Evolutionary conservation across 2,113 vertebrate genomes (phyloP), one percentile per base, ranked within the genome.

Genomic region (Trogon surrucura): DNA sequence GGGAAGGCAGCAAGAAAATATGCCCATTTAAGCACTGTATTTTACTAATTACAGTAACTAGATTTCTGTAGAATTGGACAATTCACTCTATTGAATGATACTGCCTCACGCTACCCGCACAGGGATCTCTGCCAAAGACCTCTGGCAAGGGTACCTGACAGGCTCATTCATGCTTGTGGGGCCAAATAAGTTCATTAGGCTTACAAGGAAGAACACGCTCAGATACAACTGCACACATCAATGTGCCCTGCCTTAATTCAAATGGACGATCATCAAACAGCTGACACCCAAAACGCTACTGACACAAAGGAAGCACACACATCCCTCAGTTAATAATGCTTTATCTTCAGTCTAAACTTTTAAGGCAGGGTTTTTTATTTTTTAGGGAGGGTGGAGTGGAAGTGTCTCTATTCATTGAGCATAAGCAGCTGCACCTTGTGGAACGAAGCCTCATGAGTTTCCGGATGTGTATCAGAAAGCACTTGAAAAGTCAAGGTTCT

Each of bases 131-230:
- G 38, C 91, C 80, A 96, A 64, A 60, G 23, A 41, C 19, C 0
- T 9, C 82, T 96, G 91, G 69, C 96, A 85, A 47, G 88, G 85
- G 25, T 62, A 84, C 65, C 36, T 53, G 50, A 82, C 57, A 58
- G 60, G 77, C 88, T 95, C 20, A 17, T 45, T 89, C 38, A 26
- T 34, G 80, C 48, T 34, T 36, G 53, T 47, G 85, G 53, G 78
- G 66, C 89, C 60, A 34, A 44, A 3, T 58, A 67, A 80, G 32
- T 65, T 78, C 83, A 34, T 79, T 48, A 80, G 53, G 38, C 57
- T 77, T 71, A 91, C 71, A 90, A 56, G 29, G 67, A 91, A 78
- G 65, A 78, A 77, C 57, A 88, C 78, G 79, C 90, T 85, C 34
- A 83, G 73, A 69, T 86, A 62, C 77, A 93, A 71, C n/a, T 10